Evolutionary conservation across 2,797 vertebrate species (phyloP).

Genomic region (Mus minutoides): DNA sequence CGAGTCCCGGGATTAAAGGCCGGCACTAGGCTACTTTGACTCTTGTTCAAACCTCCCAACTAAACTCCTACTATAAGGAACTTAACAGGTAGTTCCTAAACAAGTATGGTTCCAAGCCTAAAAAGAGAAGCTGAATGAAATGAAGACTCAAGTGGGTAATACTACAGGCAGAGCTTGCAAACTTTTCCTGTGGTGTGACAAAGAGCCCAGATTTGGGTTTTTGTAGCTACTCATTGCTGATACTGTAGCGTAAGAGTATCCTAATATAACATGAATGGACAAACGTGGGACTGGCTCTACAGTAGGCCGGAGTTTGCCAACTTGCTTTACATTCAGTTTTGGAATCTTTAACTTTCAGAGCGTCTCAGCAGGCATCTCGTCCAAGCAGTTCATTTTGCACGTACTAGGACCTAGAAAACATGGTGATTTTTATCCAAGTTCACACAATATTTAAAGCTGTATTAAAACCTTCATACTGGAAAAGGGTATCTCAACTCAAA

Average conservation of each 20-base stretch:
- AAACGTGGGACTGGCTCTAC: neutral
- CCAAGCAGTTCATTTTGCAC: neutral
- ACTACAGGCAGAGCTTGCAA: neutral
- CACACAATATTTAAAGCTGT: neutral
- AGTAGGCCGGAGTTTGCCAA: neutral
- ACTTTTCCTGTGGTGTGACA: neutral
- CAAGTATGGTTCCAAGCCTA: neutral
- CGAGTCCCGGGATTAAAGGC: neutral
- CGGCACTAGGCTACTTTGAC: neutral
- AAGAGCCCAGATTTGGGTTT: neutral
- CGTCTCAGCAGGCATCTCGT: neutral
- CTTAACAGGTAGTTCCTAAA: slow-evolving; percentile 40
- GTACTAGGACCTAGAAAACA: neutral
- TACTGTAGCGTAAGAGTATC: neutral
- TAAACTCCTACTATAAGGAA: slow-evolving; percentile 27
- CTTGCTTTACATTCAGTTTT: neutral
- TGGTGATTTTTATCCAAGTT: neutral
- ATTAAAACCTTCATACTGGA: slow-evolving; percentile 36
- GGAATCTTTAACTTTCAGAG: neutral
- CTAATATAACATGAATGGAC: neutral
- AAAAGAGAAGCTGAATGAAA: neutral
- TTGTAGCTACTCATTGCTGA: neutral
- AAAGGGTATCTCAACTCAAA: neutral
- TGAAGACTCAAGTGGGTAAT: neutral
- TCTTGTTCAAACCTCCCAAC: neutral